These are phyloP conservation scores for Halcyon smyrnensis DNA, from an alignment of 2,797 vertebrate genomes.

Conservation along the genomic window DNA sequence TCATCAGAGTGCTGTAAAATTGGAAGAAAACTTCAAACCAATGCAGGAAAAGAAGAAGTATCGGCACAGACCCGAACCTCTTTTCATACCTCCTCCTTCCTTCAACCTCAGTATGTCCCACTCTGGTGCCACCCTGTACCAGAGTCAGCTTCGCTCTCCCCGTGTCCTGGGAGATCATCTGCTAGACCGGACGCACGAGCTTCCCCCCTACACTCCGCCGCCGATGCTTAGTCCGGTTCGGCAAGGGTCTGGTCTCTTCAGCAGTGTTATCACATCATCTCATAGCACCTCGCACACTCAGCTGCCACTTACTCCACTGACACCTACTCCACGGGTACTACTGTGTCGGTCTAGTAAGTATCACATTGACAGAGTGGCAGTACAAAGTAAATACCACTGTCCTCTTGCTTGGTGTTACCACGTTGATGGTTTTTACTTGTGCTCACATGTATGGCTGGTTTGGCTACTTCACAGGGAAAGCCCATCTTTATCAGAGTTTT, in stretches of 20 bases:
- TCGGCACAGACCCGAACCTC: constrained; percentile 82
- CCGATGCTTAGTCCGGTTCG: constrained; percentile 91
- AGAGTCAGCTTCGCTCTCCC: constrained; percentile 87
- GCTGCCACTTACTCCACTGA: constrained; percentile 81
- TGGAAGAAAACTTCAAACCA: constrained; percentile 73
- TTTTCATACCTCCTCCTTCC: constrained; percentile 85
- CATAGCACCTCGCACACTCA: constrained; percentile 71
- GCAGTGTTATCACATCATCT: constrained; percentile 77
- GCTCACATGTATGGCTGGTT: background rate
- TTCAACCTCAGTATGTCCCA: constrained; percentile 69
- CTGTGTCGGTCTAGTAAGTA: constrained; percentile 84
- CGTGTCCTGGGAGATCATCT: constrained; percentile 78
- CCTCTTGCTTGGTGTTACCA: background rate
- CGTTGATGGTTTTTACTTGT: accelerated
- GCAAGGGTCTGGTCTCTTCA: constrained; percentile 89
- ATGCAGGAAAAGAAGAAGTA: constrained; percentile 82
- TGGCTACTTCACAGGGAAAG: background rate
- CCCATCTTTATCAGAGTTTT: background rate
- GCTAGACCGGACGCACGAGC: constrained; percentile 75
- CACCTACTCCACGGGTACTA: constrained; percentile 79
- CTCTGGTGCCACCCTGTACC: constrained; percentile 83
- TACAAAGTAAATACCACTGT: accelerated
- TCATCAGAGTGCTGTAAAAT: constrained; percentile 60
- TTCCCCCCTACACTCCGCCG: constrained; percentile 87
- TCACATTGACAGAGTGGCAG: background rate